These are phyloP conservation scores for Biston stratarius DNA, from an alignment of 2,888 invertebrate species.

Conservation along the genomic window DNA sequence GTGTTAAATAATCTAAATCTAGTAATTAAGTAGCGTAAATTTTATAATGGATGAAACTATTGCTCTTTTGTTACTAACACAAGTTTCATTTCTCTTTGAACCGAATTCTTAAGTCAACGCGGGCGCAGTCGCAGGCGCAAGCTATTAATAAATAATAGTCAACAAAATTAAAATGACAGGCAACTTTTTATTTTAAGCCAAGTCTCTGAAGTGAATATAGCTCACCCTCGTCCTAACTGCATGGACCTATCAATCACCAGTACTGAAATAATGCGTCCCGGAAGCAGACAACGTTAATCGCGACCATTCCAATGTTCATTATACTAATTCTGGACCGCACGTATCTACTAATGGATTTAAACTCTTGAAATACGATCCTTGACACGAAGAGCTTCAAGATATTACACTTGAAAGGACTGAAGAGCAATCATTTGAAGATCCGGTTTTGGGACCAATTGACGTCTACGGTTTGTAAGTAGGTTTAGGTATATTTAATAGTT, in stretches of 20 bases:
- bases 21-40: too few relatives aligned
- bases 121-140: too few relatives aligned
- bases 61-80: too few relatives aligned
- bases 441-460: slow-evolving; percentile 18
- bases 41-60: too few relatives aligned
- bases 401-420: slow-evolving; percentile 28
- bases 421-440: slow-evolving; percentile 28
- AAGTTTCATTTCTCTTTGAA: too few relatives aligned
- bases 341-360: slow-evolving; percentile 55
- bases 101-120: too few relatives aligned
- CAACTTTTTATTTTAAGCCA: not conserved
- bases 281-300: slow-evolving; percentile 71
- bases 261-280: slow-evolving; percentile 64
- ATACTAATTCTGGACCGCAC: slow-evolving; percentile 70
- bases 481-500: not conserved
- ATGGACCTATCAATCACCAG: slow-evolving; percentile 41
- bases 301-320: slow-evolving; percentile 69
- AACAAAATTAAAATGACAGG: not conserved
- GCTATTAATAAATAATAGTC: not conserved
- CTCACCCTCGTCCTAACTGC: slow-evolving; percentile 30
- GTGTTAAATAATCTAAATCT: too few relatives aligned
- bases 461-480: not conserved
- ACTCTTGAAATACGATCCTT: slow-evolving; percentile 43
- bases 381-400: slow-evolving; percentile 42
- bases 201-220: slow-evolving; percentile 20